Evolutionary conservation across 2,113 vertebrate genomes (phyloP).

Genomic region (Gymnorhina tibicen): DNA sequence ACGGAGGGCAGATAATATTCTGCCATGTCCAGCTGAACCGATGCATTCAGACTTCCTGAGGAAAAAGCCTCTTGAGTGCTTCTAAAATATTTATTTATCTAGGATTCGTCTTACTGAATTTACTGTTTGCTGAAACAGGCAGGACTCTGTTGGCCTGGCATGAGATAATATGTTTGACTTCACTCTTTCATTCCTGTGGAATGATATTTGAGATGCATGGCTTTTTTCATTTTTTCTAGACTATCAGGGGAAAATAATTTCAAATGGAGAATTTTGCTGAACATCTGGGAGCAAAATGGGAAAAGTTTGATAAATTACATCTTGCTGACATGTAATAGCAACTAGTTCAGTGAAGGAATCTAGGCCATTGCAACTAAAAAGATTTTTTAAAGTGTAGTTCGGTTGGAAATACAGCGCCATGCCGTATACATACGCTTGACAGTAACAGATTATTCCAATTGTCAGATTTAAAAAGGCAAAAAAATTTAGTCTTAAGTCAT

Average conservation of each 20-base stretch:
- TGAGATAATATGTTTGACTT: constrained; percentile 13
- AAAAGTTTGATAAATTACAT: constrained; percentile 31
- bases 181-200: neutral
- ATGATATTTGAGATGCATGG: constrained; percentile 10
- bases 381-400: neutral
- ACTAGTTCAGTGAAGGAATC: neutral
- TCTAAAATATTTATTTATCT: constrained; percentile 43
- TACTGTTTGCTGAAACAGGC: constrained; percentile 12
- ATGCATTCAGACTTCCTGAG: constrained; percentile 20
- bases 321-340: constrained; percentile 27
- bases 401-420: neutral
- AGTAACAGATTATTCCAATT: neutral
- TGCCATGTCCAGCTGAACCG: constrained; percentile 1
- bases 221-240: neutral
- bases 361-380: neutral
- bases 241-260: constrained; percentile 10
- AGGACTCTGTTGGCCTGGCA: neutral
- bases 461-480: neutral
- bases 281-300: constrained; percentile 42
- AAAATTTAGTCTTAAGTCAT: neutral
- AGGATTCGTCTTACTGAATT: constrained; percentile 16
- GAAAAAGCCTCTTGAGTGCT: constrained; percentile 11
- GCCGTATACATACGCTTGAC: neutral
- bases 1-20: neutral
- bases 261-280: neutral